A percentile compares a stretch with the other conserved stretches of the same genome.
phyloP scores from a whole-genome alignment of 2,888 invertebrate genomes.

The Sesia bembeciformis region DNA sequence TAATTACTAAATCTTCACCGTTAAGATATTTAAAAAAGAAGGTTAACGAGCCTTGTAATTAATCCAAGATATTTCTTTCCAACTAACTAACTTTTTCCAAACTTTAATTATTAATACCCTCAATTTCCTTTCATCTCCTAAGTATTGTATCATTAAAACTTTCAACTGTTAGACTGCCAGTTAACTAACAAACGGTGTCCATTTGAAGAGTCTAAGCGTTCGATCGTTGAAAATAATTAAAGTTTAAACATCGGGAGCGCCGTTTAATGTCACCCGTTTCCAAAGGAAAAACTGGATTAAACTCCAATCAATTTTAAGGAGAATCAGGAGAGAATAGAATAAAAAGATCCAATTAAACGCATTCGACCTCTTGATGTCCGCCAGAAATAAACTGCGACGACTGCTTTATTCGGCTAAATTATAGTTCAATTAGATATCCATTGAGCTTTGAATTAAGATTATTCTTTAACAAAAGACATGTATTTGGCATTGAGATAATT shows the following conservation, averaged over 20 bases:
- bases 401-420: slow-evolving; percentile 19
- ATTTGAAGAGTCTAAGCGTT: background rate
- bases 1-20: background rate
- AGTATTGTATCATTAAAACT: background rate
- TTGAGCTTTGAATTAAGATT: background rate
- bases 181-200: no score
- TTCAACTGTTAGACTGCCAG: background rate
- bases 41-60: background rate
- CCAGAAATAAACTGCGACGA: slow-evolving; percentile 25
- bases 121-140: background rate
- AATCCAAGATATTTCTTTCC: background rate
- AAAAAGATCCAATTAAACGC: slow-evolving; percentile 37
- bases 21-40: background rate
- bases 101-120: background rate
- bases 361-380: slow-evolving; percentile 18
- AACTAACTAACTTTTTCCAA: background rate
- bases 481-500: background rate
- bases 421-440: slow-evolving; percentile 10
- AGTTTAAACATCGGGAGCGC: slow-evolving; percentile 11
- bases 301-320: slow-evolving; percentile 25
- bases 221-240: slow-evolving; percentile 11
- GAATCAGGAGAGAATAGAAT: slow-evolving; percentile 16
- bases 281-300: slow-evolving; percentile 16
- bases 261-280: slow-evolving; percentile 9
- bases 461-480: background rate